Base-by-base conservation (phyloP, 2,797 vertebrate species). In the Orientallactaga sibirica region DNA sequence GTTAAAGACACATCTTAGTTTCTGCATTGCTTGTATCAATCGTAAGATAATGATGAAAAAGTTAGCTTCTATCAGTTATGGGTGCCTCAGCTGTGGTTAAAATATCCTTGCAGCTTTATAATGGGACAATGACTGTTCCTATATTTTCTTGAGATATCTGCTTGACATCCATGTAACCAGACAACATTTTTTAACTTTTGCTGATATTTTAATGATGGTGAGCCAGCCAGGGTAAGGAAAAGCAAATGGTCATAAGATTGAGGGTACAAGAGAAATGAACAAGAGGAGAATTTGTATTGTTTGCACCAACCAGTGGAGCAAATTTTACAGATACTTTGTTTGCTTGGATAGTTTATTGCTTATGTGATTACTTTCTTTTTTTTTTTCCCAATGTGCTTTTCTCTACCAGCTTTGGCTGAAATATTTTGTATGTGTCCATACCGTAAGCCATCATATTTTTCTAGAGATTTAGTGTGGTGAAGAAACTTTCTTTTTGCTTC, bases 331-430 rank as follows among this genome's bases (percentile, higher is more conserved):
- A 97, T 98, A 96, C 92, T 97, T 94, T 97, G 92, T 97, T 97
- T 97, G 97, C 96, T 96, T 97, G 96, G 89, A 88, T 97, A 95
- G 96, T 98, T 98, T 98, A 98, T 93, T 97, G 96, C 96, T 97
- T 92, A 76, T 95, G 95, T 95, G 96, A 96, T 96, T 97, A 94
- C 58, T 96, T 93, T 93, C n/a, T 90, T 87, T 95, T 96, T 95
- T 90, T 52, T 74, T 77, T 64, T 48, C 8, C 48, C 48, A 48
- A 96, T 96, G 78, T 80, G 61, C 0, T 14, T 94, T 95, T 79
- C 74, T 96, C 87, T 92, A 94, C 82, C 43, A 96, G 88, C 71
- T 84, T 90, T 77, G 41, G 91, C 84, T 97, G 77, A 88, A 97
- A 96, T 95, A 97, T 0, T 97, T 93, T 92, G 77, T 96, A 84